Evolutionary conservation across 2,113 vertebrate genomes (phyloP).

Genomic region (Periophthalmus modestus): DNA sequence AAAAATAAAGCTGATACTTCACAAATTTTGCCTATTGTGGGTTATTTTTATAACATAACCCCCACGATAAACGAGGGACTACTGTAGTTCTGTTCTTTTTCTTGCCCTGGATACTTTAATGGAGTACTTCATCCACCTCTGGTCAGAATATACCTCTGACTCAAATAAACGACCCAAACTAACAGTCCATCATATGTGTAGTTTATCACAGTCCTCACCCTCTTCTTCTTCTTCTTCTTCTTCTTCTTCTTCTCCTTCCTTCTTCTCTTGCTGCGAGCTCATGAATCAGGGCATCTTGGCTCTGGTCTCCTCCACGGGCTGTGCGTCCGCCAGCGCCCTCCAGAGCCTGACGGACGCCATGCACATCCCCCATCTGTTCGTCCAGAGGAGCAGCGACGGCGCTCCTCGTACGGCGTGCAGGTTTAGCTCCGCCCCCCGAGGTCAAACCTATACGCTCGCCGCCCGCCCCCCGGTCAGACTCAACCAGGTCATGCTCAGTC

Average conservation of each 20-base stretch:
- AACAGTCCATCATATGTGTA: too few species aligned
- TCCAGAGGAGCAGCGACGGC: conserved; percentile 88
- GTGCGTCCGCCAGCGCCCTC: conserved; percentile 91
- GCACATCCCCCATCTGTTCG: conserved; percentile 97
- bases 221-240: neutral
- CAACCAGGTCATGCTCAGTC: conserved; percentile 91
- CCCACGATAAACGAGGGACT: too few species aligned
- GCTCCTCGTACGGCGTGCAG: conserved; percentile 92
- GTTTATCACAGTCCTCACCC: neutral
- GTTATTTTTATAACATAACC: too few species aligned
- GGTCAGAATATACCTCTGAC: too few species aligned
- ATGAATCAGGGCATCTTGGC: conserved; percentile 98
- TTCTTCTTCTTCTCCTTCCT: neutral
- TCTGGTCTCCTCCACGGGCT: conserved; percentile 94
- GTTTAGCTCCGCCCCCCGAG: conserved; percentile 87
- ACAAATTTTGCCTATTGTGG: too few species aligned
- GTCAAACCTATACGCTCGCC: conserved; percentile 92
- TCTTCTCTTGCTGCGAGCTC: conserved; percentile 81
- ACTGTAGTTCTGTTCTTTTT: too few species aligned
- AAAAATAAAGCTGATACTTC: too few species aligned
- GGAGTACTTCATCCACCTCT: too few species aligned
- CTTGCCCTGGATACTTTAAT: too few species aligned
- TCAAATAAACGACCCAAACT: too few species aligned
- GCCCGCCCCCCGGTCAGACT: conserved; percentile 91
- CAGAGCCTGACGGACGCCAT: conserved; percentile 98